Base-by-base conservation (phyloP, 2,888 invertebrate genomes). In the Periphyllus acericola region DNA sequence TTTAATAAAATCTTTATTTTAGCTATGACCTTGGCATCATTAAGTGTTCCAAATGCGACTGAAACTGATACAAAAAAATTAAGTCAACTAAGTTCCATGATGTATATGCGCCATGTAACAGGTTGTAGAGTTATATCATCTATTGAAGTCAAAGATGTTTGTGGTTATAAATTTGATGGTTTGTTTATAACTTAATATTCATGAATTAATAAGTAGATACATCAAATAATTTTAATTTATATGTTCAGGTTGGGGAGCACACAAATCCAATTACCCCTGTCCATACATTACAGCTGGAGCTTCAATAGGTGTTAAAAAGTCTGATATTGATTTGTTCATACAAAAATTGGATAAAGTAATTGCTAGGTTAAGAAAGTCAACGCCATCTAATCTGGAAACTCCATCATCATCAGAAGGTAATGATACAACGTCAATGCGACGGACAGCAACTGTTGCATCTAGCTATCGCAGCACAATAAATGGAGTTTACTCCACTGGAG, bases 201-300 rank as follows among this genome's bases (percentile, higher is more conserved):
- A 71, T 5, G n/a, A 71, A 32, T 40, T n/a, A 40, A 9, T 21
- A 40, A 52, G 2, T 46, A 71, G 29, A 68, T 72, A 21, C 1
- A 32, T 76, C 29, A 72, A 9, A 4, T 66, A 46, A 36, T 72
- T 72, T 36, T 71, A 21, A 9, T 66, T 82, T 89, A 3, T 46
- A 32, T 82, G 78, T 84, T 80, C 90, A 95, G 95, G 94, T 87
- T 96, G 95, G 94, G 95, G 96, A 80, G 93, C 95, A 19, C 96
- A 96, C 91, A 92, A 93, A 90, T 92, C 93, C 90, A 92, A 92
- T 90, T 94, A 93, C 90, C 93, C 93, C 21, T 92, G 92, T 89
- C 93, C 95, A 3, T 96, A 96, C 91, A 92, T 96, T 89, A 96
- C 96, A 6, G 95, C 94, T 82, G 96, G 96, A 29, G 95, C 95